Evolutionary conservation across 2,113 vertebrate genomes (phyloP).

Genomic region (Myiozetetes cayanensis): DNA sequence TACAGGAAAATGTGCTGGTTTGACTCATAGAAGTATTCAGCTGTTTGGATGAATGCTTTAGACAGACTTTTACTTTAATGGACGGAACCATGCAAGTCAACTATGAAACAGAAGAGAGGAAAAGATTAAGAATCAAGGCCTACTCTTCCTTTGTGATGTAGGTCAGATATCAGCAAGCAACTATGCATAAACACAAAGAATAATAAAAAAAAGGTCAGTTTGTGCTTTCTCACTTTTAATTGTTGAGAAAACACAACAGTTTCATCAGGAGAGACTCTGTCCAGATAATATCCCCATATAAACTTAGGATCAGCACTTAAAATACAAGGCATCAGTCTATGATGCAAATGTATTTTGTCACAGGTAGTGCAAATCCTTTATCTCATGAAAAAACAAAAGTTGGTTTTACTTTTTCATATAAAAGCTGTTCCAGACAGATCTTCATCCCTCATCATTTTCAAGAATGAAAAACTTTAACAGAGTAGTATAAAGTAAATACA

Average conservation of each 20-base stretch:
- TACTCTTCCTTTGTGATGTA: neutral
- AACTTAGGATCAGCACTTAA: conserved; percentile 21
- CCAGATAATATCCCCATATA: conserved; percentile 27
- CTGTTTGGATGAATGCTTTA: neutral
- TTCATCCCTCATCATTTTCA: conserved; percentile 22
- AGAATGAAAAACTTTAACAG: neutral
- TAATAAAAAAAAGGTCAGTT: neutral
- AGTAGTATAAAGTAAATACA: conserved; percentile 16
- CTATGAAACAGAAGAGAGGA: neutral
- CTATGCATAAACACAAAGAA: neutral
- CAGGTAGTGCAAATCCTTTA: conserved; percentile 53
- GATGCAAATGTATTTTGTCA: conserved; percentile 42
- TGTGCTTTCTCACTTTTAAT: neutral
- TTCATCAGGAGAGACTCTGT: conserved; percentile 15
- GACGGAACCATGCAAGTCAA: neutral
- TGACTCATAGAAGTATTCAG: neutral
- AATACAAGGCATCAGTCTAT: neutral
- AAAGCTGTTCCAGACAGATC: conserved; percentile 37
- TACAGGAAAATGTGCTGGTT: neutral
- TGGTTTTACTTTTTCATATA: neutral
- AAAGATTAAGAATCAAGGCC: neutral
- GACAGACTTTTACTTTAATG: neutral
- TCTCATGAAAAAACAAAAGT: neutral
- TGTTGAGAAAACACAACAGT: neutral
- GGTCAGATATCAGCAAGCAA: neutral